Conservation (phyloP, 2,888 invertebrate genomes). For the Ariolimax columbianus region DNA sequence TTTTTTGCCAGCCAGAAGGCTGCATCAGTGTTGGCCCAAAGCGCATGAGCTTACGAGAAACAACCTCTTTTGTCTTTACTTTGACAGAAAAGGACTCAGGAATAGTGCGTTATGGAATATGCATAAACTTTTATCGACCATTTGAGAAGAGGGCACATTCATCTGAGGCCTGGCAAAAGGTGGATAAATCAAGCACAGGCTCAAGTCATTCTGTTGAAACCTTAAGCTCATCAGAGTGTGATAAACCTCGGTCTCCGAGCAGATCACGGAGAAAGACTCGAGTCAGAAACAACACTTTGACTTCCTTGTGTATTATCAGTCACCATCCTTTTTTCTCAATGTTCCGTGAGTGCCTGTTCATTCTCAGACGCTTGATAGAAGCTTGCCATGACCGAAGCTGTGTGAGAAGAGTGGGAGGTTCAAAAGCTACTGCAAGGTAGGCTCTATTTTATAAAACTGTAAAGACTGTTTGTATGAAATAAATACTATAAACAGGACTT, state of each 20-base stretch:
- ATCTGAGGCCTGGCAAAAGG: constrained; percentile 62
- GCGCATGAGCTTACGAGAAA: constrained; percentile 85
- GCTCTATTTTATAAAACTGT: constrained; percentile 43
- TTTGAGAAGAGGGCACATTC: constrained; percentile 80
- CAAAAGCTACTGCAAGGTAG: constrained; percentile 90
- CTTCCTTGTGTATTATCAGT: constrained; percentile 96
- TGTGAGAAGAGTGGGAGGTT: constrained; percentile 89
- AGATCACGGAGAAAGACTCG: constrained; percentile 71
- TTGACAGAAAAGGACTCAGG: constrained; percentile 99
- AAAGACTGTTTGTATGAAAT: too few relatives aligned
- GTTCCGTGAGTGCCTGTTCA: constrained; percentile 97
- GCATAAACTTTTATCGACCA: constrained; percentile 98
- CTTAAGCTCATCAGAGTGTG: constrained; percentile 62
- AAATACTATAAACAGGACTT: too few relatives aligned
- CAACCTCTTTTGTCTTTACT: constrained; percentile 97
- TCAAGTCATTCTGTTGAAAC: constrained; percentile 61
- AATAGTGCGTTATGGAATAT: constrained; percentile 89
- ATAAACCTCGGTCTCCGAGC: constrained; percentile 69
- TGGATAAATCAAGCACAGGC: constrained; percentile 61
- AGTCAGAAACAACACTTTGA: constrained; percentile 91
- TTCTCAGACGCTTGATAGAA: constrained; percentile 96
- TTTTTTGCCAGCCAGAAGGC: constrained; percentile 99
- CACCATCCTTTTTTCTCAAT: constrained; percentile 99
- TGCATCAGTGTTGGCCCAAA: constrained; percentile 92
- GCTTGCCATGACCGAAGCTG: constrained; percentile 93